These are phyloP conservation scores for Montipora capitata DNA, from an alignment of 92 coral and sea anemone genomes.

Conservation along the genomic window DNA sequence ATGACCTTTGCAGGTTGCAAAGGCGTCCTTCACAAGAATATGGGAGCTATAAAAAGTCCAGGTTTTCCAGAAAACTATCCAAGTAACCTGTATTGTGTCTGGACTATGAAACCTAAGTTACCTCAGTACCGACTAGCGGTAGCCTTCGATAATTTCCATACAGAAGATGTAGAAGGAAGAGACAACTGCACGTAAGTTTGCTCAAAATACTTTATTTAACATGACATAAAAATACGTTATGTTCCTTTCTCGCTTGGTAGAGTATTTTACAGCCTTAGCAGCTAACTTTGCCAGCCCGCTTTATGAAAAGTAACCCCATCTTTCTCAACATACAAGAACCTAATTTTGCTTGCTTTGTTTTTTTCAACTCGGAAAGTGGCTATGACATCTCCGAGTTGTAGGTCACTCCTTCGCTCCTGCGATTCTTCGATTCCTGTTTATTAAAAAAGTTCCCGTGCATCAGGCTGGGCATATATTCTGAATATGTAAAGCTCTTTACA, in stretches of 20 bases:
- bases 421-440: too few relatives aligned
- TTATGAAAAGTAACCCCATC: too few relatives aligned
- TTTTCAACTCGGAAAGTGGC: too few relatives aligned
- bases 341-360: too few relatives aligned
- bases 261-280: background rate
- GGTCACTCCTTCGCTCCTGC: too few relatives aligned
- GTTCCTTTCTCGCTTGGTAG: background rate
- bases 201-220: background rate
- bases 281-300: background rate
- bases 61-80: slow-evolving; percentile 7
- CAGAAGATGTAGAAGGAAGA: background rate
- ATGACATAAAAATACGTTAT: background rate
- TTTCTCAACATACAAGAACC: too few relatives aligned
- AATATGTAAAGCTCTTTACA: too few relatives aligned
- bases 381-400: too few relatives aligned
- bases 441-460: too few relatives aligned
- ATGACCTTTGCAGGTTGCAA: background rate
- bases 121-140: background rate
- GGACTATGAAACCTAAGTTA: background rate
- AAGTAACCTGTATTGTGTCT: background rate
- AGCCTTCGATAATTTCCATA: slow-evolving; percentile 16
- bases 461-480: too few relatives aligned
- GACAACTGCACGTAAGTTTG: slow-evolving; percentile 32
- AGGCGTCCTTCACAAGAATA: background rate
- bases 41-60: slow-evolving; percentile 9